A percentile compares a stretch with the other conserved stretches of the same genome.
Conservation (phyloP, 2,888 invertebrate genomes). For the Neuroscelio doddi region DNA sequence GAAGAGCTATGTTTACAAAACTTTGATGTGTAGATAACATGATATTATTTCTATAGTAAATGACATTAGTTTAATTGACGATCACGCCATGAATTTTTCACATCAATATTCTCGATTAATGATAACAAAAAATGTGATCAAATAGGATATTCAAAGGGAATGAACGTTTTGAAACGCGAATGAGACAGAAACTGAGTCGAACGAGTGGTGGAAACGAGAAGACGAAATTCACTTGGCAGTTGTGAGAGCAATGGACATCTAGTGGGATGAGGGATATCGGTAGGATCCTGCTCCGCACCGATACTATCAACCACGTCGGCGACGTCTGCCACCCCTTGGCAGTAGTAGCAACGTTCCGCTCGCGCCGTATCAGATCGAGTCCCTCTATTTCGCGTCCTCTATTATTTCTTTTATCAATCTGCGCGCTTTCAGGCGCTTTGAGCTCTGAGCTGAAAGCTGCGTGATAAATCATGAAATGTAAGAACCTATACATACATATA, state of each 20-base stretch:
- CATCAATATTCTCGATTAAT: conserved; percentile 25
- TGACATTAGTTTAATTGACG: not conserved
- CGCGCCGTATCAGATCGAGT: conserved; percentile 65
- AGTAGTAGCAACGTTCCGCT: conserved; percentile 23
- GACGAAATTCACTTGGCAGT: conserved; percentile 17
- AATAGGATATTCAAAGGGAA: conserved; percentile 2
- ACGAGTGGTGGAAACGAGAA: conserved; percentile 6
- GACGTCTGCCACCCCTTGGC: conserved; percentile 19
- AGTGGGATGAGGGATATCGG: conserved; percentile 13
- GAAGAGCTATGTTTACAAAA: no score
- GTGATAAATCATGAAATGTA: conserved; percentile 72
- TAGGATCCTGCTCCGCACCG: conserved; percentile 9
- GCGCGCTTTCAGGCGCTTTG: conserved; percentile 70
- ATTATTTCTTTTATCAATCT: conserved; percentile 72
- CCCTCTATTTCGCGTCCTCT: conserved; percentile 69
- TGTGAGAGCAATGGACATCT: conserved; percentile 15
- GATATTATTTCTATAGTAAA: no score
- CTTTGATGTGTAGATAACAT: no score
- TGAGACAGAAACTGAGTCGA: conserved; percentile 6
- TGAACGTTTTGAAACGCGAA: conserved; percentile 6
- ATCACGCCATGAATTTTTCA: conserved; percentile 39
- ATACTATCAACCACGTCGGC: conserved; percentile 3
- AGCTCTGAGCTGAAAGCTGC: conserved; percentile 69
- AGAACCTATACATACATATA: conserved; percentile 63
- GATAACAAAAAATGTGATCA: conserved; percentile 17